Evolutionary conservation across 37 sponge, comb jelly and placozoan species (phyloP).

Genomic region (Spongia lamella): DNA sequence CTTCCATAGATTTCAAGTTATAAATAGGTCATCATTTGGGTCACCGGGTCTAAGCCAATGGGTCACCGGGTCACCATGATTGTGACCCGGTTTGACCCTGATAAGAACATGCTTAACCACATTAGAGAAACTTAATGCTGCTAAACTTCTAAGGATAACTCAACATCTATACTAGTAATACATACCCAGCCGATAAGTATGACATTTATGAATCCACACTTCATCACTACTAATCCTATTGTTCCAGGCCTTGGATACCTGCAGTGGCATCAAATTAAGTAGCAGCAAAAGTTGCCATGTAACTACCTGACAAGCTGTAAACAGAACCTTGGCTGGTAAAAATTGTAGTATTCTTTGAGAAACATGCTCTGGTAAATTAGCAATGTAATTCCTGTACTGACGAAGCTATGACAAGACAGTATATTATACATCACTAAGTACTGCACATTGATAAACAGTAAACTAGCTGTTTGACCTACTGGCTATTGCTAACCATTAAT

Average conservation of each 20-base stretch:
- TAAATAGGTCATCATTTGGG: no score
- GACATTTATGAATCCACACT: conserved; percentile 50
- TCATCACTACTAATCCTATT: conserved; percentile 31
- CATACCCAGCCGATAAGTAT: conserved; percentile 25
- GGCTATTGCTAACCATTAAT: conserved; percentile 55
- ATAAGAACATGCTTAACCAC: no score
- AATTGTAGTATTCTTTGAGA: conserved; percentile 12
- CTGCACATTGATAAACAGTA: no score
- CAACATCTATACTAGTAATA: no score
- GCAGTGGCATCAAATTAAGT: neutral
- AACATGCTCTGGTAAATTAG: conserved; percentile 34
- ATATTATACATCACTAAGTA: no score
- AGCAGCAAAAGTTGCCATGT: neutral
- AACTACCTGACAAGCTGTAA: conserved; percentile 31
- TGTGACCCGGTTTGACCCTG: no score
- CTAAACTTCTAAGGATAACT: no score
- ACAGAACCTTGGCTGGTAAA: conserved; percentile 57
- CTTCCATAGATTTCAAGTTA: no score
- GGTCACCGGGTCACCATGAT: no score
- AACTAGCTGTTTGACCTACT: no score
- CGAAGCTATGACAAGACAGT: conserved; percentile 33
- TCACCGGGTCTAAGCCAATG: no score
- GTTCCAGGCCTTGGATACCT: conserved; percentile 62
- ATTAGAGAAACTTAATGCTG: no score
- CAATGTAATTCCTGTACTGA: conserved; percentile 54